phyloP scores from a whole-genome alignment of 1,140 invertebrate species.

The Drosophila ogumai region DNA sequence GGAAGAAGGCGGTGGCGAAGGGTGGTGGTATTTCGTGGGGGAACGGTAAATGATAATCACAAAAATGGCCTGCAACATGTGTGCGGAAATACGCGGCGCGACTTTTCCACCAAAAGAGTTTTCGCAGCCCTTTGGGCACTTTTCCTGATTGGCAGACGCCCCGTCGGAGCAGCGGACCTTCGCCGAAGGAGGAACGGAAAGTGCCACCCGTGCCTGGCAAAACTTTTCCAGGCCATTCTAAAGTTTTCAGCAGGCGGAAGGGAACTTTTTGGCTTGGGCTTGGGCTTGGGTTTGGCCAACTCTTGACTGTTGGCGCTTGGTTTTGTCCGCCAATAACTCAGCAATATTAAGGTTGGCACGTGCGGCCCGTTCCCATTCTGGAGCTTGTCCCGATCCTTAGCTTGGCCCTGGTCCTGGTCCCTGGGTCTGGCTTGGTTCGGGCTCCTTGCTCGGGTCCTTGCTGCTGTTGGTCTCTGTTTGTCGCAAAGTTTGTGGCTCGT shows the following conservation, averaged over 20 bases:
- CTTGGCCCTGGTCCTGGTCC: conserved; percentile 3
- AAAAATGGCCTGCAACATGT: conserved; percentile 80
- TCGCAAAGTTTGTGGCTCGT: conserved; percentile 82
- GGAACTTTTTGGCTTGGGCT: conserved; percentile 69
- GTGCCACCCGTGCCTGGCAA: conserved; percentile 18
- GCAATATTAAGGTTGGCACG: conserved; percentile 81
- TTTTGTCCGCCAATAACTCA: conserved; percentile 81
- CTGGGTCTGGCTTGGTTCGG: conserved; percentile 9
- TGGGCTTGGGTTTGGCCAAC: conserved; percentile 52
- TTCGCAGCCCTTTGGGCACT: conserved; percentile 66
- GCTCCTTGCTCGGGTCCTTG: conserved; percentile 27
- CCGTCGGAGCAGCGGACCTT: conserved; percentile 8
- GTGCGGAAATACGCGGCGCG: conserved; percentile 79
- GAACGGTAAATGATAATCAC: conserved; percentile 79
- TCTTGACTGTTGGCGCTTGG: conserved; percentile 78
- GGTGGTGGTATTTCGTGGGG: neutral
- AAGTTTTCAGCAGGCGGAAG: conserved; percentile 26
- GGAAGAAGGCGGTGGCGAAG: neutral
- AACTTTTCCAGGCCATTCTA: conserved; percentile 36
- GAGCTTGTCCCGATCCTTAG: conserved; percentile 1
- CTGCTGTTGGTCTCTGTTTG: conserved; percentile 58
- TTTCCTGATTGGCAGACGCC: conserved; percentile 65
- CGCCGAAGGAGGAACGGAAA: conserved; percentile 1
- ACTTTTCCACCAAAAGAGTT: conserved; percentile 77
- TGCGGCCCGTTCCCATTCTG: conserved; percentile 48